A percentile compares a stretch with the other conserved stretches of the same genome.
Evolutionary conservation across 2,113 vertebrate genomes (phyloP).

Genomic region (Tragelaphus buxtoni): DNA sequence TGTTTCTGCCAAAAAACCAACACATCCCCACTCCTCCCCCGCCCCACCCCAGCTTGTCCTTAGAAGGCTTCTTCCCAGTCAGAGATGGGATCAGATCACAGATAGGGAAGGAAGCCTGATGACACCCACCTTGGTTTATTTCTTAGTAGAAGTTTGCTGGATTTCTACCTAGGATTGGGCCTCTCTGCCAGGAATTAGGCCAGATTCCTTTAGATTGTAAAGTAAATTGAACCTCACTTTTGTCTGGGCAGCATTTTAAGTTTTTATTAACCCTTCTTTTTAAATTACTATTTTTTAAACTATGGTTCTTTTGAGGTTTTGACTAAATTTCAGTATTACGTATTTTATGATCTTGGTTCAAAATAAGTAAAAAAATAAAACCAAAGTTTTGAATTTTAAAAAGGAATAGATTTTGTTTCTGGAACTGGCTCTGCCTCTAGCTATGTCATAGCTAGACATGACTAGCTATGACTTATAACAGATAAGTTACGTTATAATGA

Average conservation of each 20-base stretch:
- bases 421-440: background rate
- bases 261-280: background rate
- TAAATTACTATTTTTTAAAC: background rate
- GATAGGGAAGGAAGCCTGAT: background rate
- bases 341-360: background rate
- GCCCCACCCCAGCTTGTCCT: background rate
- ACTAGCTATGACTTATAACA: no score
- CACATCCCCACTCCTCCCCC: background rate
- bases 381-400: background rate
- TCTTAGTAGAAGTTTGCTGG: background rate
- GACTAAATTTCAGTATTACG: background rate
- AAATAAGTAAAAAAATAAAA: constrained; percentile 16
- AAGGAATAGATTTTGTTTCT: background rate
- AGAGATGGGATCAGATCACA: background rate
- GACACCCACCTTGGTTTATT: background rate
- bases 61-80: background rate
- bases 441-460: background rate
- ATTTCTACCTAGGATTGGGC: background rate
- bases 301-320: background rate
- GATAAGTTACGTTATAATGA: no score
- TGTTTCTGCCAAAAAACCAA: background rate
- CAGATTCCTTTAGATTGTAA: background rate
- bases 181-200: background rate
- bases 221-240: background rate
- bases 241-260: background rate